Conservation (phyloP, 2,797 vertebrate species). For the Chelon auratus region DNA sequence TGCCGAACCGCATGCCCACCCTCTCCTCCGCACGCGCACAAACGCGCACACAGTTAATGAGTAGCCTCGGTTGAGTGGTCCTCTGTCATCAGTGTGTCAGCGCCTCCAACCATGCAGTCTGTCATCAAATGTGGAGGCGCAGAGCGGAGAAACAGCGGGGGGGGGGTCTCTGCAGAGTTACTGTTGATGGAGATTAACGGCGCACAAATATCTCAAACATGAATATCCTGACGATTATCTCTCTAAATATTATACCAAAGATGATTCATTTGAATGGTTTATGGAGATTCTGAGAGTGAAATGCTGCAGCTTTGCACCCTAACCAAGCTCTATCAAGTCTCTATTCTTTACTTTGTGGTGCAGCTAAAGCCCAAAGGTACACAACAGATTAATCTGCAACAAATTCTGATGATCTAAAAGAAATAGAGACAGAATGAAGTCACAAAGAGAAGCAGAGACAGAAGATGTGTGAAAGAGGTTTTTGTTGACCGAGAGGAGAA, state of each 20-base stretch:
- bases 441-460: background rate
- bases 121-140: conserved; percentile 54
- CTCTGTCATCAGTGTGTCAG: conserved; percentile 71
- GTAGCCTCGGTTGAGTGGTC: conserved; percentile 48
- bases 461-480: background rate
- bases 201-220: conserved; percentile 11
- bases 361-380: conserved; percentile 9
- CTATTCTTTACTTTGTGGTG: background rate
- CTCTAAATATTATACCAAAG: background rate
- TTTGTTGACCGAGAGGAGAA: background rate
- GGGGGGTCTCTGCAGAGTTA: conserved; percentile 2
- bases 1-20: conserved; percentile 44
- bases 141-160: conserved; percentile 1
- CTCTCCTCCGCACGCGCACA: conserved; percentile 33
- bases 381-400: conserved; percentile 1
- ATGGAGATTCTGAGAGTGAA: background rate
- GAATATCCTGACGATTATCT: conserved; percentile 15
- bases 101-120: conserved; percentile 46
- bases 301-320: background rate
- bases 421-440: background rate
- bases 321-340: background rate
- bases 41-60: conserved; percentile 57
- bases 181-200: conserved; percentile 22
- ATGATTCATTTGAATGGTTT: background rate
- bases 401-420: background rate